Conservation (phyloP, 2,113 vertebrate genomes). For the Herpailurus yagouaroundi region DNA sequence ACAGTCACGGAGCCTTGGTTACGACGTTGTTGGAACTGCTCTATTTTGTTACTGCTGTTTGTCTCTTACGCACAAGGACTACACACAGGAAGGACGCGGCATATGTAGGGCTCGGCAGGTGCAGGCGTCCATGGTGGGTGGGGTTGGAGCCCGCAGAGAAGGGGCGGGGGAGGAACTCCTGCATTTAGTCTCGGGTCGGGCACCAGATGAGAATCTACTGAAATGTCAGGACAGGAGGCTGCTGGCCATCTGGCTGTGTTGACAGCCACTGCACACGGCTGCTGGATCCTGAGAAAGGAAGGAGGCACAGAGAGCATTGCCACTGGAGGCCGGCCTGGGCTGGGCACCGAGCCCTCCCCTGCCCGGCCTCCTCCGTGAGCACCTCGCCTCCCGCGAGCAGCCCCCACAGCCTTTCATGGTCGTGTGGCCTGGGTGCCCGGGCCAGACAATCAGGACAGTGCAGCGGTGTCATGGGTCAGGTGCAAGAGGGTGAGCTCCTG, state of each 20-base stretch:
- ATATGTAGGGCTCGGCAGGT: no score
- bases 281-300: neutral
- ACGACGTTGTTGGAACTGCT: fast-evolving
- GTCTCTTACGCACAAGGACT: no score
- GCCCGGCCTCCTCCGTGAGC: fast-evolving
- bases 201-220: neutral
- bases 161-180: no score
- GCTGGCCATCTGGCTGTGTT: no score
- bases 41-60: neutral
- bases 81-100: no score
- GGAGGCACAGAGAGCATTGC: neutral
- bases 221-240: no score
- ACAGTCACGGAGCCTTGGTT: neutral
- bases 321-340: neutral
- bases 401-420: neutral
- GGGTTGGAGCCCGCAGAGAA: no score
- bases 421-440: fast-evolving
- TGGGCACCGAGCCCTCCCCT: neutral
- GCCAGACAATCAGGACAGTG: neutral
- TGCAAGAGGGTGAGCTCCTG: neutral
- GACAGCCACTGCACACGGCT: fast-evolving
- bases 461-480: fast-evolving
- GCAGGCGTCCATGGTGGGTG: no score
- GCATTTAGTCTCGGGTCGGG: neutral
- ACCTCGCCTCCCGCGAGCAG: neutral